Evolutionary conservation across 2,888 invertebrate species (phyloP), one percentile per base, ranked within the genome.

Genomic region (Rugalucina vietnamica): DNA sequence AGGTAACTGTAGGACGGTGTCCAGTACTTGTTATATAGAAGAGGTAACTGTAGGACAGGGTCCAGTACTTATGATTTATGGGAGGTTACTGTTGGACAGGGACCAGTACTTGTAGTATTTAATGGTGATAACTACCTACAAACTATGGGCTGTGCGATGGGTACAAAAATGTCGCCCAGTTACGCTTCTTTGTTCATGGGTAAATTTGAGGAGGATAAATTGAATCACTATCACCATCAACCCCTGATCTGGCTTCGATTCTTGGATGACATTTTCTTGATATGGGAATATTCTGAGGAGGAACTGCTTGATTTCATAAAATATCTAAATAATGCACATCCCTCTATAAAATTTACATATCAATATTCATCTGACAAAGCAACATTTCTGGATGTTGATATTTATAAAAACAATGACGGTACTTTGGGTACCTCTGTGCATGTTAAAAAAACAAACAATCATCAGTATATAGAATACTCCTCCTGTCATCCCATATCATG

Each of bases 251-350:
- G 54, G 54, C 54, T 54, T 5, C 14, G 54, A 54, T 54, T 54
- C 54, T 54, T 54, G n/a, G 54, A 21, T 54, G 54, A 54, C 54
- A 54, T 54, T 14, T 54, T 54, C 21, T n/a, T 54, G 5, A 21
- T 54, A 54, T 54, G 54, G 54, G 4, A 54, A 54, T 54, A 21
- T 54, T 54, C 54, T 54, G 54, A 54, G 4, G n/a, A 54, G 54
- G 54, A 54, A 54, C 54, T 54, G 54, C 54, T 54, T 54, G 54
- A 54, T 54, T 54, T 54, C 54, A 54, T 54, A n/a, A 54, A 54
- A n/a, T 54, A 54, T 54, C 54, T 54, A 4, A 54, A 14, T 21
- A 54, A 21, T 54, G 54, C 54, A 21, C 21, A 21, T 54, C 8
- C 54, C 12, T 54, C 54, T 14, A 21, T 54, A 54, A 54, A 54